Conservation (phyloP, 2,888 invertebrate species). For the Brassicogethes aeneus region DNA sequence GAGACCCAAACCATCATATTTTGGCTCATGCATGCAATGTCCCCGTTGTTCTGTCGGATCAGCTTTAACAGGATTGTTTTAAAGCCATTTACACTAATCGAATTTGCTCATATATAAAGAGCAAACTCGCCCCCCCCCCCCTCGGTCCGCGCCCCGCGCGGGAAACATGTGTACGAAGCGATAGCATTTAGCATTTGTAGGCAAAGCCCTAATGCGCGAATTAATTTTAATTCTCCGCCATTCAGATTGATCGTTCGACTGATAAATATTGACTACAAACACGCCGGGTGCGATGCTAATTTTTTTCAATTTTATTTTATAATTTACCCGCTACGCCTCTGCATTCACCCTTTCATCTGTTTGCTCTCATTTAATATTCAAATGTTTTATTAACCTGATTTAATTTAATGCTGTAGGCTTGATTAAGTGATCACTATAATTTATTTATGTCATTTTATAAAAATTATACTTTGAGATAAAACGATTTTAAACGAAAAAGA, state of each 20-base stretch:
- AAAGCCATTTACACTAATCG: constrained; percentile 52
- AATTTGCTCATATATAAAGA: constrained; percentile 42
- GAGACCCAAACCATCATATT: too few species aligned
- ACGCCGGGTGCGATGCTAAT: constrained; percentile 27
- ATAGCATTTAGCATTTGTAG: constrained; percentile 34
- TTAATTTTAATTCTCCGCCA: constrained; percentile 35
- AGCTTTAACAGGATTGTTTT: constrained; percentile 49
- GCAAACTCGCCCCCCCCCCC: constrained; percentile 5
- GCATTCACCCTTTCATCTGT: not conserved
- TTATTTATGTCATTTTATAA: too few species aligned
- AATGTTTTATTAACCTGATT: not conserved
- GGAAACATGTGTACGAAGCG: constrained; percentile 33
- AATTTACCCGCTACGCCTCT: not conserved
- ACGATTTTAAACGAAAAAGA: too few species aligned
- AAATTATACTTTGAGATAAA: too few species aligned
- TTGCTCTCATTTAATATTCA: not conserved
- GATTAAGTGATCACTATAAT: too few species aligned
- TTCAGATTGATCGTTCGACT: constrained; percentile 39
- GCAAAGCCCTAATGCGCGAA: constrained; percentile 33
- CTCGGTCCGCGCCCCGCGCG: constrained; percentile 12
- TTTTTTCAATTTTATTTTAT: constrained; percentile 24
- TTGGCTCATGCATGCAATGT: too few species aligned
- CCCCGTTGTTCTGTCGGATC: too few species aligned
- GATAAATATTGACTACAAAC: constrained; percentile 36
- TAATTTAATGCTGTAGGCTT: too few species aligned